A percentile compares a stretch with the other conserved stretches of the same genome.
These are phyloP conservation scores for Beaufortia kweichowensis DNA, from an alignment of 2,113 vertebrate genomes.

Conservation along the genomic window DNA sequence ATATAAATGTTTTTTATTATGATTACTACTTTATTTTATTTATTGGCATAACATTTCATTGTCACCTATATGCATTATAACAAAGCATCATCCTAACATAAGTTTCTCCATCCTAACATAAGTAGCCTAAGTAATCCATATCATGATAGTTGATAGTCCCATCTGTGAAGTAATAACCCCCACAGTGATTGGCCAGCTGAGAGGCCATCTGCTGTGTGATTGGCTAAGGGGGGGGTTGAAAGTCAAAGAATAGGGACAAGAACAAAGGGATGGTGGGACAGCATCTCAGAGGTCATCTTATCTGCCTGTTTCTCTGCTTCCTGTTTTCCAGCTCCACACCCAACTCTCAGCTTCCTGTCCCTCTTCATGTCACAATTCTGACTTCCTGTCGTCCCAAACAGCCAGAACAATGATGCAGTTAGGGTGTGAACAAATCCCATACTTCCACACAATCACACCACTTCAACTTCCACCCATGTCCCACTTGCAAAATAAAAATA, in stretches of 20 bases:
- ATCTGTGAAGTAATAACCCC: conserved; percentile 28
- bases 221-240: conserved; percentile 51
- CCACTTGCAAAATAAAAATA: conserved; percentile 1
- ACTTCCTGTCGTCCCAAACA: conserved; percentile 67
- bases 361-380: conserved; percentile 66
- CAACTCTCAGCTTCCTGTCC: conserved; percentile 69
- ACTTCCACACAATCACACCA: conserved; percentile 32
- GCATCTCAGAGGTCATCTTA: conserved; percentile 63
- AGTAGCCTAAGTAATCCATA: background rate
- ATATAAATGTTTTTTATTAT: too few relatives aligned
- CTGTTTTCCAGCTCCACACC: conserved; percentile 68
- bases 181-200: conserved; percentile 42
- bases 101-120: background rate
- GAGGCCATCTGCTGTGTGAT: conserved; percentile 47
- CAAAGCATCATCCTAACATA: background rate
- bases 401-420: conserved; percentile 54
- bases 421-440: conserved; percentile 25
- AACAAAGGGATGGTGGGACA: conserved; percentile 50
- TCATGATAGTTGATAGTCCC: conserved; percentile 35
- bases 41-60: too few relatives aligned
- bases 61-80: background rate
- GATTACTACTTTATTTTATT: too few relatives aligned
- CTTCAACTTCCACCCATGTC: conserved; percentile 4
- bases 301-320: conserved; percentile 69
- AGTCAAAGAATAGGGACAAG: conserved; percentile 44